Base-by-base conservation (phyloP, 64 coral and sea anemone genomes). In the Montipora sp. region DNA sequence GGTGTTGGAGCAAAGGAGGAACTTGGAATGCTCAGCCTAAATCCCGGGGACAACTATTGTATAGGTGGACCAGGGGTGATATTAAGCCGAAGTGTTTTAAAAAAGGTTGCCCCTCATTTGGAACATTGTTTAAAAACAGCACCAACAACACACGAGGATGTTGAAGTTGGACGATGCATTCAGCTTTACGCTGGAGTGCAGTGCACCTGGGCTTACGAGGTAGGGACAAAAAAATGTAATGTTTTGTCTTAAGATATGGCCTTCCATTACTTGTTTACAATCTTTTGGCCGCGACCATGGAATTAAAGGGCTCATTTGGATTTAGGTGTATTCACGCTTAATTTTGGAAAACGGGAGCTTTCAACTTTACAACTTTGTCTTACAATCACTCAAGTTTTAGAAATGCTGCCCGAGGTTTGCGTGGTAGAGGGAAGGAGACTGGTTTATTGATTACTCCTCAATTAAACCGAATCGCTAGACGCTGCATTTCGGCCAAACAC, bases 141-240 rank as follows among this genome's bases (percentile, higher is more conserved):
- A 23, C 47, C 93, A 49, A 95, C 94, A 27, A 80, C 82, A 3
- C 96, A 98, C 53, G 96, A 98, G 91, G 96, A 98, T 59, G 89
- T 95, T 0, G 96, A 98, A 60, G 77, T 98, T 44, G 96, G 96
- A 16, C 88, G 96, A 21, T 98, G 96, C 68, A 90, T 98, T 8
- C 93, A 93, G 88, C 93, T 77, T n/a, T 95, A 93, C 76, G 91
- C 92, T 72, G 96, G 96, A 65, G 72, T 98, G 23, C 75, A 90
- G 48, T 98, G 96, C 60, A 96, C 94, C 19, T 98, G 96, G 96
- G 87, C 96, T 18, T 95, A 91, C 86, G 96, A 98, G 96, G 96
- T 96, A 90, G 80, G 75, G 36, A 36, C 36, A 36, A 36, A 36
- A 36, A 36, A 36, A 36, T 36, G 36, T 36, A 2, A 36, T 36